A percentile compares a stretch with the other conserved stretches of the same genome.
Evolutionary conservation across 2,888 invertebrate genomes (phyloP).

Genomic region (Drosophila tanythrix): DNA sequence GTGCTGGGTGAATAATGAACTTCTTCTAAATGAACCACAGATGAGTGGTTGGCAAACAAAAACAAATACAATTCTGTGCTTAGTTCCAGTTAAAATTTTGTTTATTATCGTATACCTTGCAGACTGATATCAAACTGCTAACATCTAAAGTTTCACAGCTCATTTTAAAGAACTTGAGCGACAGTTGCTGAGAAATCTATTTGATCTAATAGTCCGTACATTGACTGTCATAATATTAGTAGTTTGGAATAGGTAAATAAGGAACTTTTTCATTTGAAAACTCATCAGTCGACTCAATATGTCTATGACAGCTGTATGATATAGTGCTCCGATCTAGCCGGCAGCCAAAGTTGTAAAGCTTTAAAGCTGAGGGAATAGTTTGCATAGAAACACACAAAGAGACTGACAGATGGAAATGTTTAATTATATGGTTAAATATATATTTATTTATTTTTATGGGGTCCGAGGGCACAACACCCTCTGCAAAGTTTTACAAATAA

Average conservation of each 20-base stretch:
- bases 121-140: not conserved
- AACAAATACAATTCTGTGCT: not conserved
- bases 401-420: not conserved
- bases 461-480: not conserved
- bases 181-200: not conserved
- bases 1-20: not conserved
- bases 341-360: not conserved
- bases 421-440: not conserved
- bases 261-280: not conserved
- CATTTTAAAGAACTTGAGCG: not conserved
- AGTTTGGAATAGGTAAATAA: not conserved
- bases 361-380: not conserved
- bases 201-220: not conserved
- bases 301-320: not conserved
- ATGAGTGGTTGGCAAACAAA: not conserved
- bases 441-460: not conserved
- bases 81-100: not conserved
- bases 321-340: not conserved
- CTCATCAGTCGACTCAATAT: not conserved
- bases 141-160: not conserved
- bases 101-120: not conserved
- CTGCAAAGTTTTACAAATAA: not conserved
- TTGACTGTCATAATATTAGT: not conserved
- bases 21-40: not conserved
- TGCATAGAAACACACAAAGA: not conserved